Evolutionary conservation across 2,113 vertebrate genomes (phyloP), one percentile per base, ranked within the genome.

Genomic region (Platysternon megacephalum): DNA sequence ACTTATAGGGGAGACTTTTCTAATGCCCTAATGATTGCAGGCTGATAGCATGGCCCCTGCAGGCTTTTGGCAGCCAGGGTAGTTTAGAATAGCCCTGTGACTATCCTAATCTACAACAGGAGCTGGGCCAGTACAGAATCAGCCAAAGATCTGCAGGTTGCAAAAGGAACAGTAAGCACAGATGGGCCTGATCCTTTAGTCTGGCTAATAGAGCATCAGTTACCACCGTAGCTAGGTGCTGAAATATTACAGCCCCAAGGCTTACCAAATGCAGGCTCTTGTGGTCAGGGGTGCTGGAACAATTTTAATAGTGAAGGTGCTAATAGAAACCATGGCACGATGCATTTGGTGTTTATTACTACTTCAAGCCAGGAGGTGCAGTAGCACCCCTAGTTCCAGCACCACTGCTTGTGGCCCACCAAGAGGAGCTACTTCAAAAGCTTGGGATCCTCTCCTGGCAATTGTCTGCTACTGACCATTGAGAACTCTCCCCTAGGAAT

Each of bases 241-340:
- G 81, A 56, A 65, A 72, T n/a, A 9, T 51, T 22, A 68, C 24
- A 42, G 32, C 28, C 81, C 2, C 1, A 0, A 14, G 21, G 86
- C 10, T 35, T n/a, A 14, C 13, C 26, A 61, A 92, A 8, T 29
- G 42, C 26, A 26, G 44, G 58, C 5, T 82, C 52, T 35, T 72
- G 28, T 44, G 56, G 28, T 14, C 11, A 32, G 56, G 28, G 28
- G 26, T 32, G 56, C 56, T 32, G 56, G 56, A 58, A 58, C 56
- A 58, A 58, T 58, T 29, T 29, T 32, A 58, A 14, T 58, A 32
- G 56, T 32, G 12, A 12, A 11, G 28, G 28, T 26, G 10, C 55
- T 56, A 28, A 26, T 56, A 56, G 22, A 28, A 56, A 9, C 26
- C 24, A 7, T 46, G 44, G 44, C 44, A 46, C 7, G 44, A 56